phyloP scores from a whole-genome alignment of 2,888 invertebrate genomes.

The Glyphotaelius pellucidus region DNA sequence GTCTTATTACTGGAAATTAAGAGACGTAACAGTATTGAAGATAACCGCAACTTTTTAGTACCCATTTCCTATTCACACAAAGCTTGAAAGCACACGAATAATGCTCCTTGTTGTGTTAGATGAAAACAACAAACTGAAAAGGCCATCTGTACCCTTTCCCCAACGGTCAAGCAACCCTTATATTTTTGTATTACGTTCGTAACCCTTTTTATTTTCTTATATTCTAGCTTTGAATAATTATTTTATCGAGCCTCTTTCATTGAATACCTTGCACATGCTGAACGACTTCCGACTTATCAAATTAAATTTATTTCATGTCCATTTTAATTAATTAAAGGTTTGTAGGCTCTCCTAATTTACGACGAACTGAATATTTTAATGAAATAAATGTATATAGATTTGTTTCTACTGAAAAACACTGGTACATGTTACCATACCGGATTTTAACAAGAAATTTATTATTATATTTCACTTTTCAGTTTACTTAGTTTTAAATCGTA shows the following conservation, averaged over 20 bases:
- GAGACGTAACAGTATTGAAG: background rate
- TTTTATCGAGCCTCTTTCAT: background rate
- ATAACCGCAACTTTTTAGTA: background rate
- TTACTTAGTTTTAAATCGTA: too few species aligned
- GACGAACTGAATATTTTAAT: too few species aligned
- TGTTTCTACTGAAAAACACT: too few species aligned
- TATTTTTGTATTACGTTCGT: background rate
- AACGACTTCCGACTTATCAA: background rate
- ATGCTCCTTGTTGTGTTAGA: background rate
- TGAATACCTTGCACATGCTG: background rate
- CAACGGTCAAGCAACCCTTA: slow-evolving; percentile 41
- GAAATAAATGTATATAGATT: too few species aligned
- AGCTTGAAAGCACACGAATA: background rate
- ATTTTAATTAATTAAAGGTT: too few species aligned
- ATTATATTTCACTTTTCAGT: background rate
- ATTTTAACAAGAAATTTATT: too few species aligned
- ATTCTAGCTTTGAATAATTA: background rate
- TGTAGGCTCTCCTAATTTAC: too few species aligned
- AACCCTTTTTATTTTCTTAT: background rate
- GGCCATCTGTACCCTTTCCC: background rate
- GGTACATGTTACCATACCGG: too few species aligned
- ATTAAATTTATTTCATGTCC: background rate
- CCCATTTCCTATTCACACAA: background rate
- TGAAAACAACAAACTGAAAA: background rate
- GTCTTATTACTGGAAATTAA: background rate